These are phyloP conservation scores for Pristiophorus japonicus DNA, from an alignment of 2,113 vertebrate genomes.

Conservation along the genomic window DNA sequence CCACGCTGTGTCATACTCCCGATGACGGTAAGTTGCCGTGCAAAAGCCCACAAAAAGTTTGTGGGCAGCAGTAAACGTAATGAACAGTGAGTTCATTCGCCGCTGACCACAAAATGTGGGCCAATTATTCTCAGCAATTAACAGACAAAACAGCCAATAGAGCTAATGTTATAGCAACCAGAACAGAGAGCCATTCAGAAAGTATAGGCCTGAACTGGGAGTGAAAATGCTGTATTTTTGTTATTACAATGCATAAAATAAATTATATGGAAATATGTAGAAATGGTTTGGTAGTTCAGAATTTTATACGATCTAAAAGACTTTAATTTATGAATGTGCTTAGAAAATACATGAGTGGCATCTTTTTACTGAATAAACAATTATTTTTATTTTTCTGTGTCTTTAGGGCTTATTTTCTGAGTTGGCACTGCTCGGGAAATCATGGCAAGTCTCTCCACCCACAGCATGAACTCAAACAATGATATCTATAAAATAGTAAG, in stretches of 20 bases:
- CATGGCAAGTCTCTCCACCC: not conserved
- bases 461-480: not conserved
- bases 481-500: not conserved
- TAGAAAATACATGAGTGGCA: not conserved
- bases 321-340: not conserved
- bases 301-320: not conserved
- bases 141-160: not conserved
- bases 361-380: not conserved
- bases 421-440: not conserved
- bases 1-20: too few species aligned
- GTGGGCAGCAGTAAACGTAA: too few species aligned
- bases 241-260: not conserved
- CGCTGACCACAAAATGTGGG: not conserved
- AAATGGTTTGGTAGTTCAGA: not conserved
- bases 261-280: not conserved
- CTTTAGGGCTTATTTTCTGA: not conserved
- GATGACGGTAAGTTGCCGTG: too few species aligned
- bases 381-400: not conserved
- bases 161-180: not conserved
- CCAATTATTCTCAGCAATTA: not conserved
- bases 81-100: too few species aligned
- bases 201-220: not conserved
- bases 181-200: not conserved
- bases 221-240: not conserved
- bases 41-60: too few species aligned